Base-by-base conservation (phyloP, 1,140 invertebrate genomes). In the Zaprionus nigranus region DNA sequence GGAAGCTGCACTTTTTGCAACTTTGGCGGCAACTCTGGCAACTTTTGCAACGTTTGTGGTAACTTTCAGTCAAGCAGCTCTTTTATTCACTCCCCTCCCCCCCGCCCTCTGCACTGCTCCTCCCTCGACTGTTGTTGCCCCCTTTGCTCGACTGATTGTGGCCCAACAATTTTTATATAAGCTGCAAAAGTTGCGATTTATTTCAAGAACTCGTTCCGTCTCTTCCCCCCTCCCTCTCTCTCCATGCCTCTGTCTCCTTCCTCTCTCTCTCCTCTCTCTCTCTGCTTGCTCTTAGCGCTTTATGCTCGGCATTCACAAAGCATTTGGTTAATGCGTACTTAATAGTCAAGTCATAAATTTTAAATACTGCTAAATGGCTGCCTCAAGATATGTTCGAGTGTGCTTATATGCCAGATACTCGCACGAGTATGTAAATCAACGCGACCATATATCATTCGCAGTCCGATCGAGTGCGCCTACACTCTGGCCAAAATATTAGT, bases 301-400 rank as follows among this genome's bases (percentile, higher is more conserved):
- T 73, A 17, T 49, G 49, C 66, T 59, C 77, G 79, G 76, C 72
- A 83, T 83, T 62, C 69, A 78, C 83, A 87, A 87, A 87, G 83
- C 74, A 78, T 80, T 78, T 76, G 76, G 72, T 90, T 90, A 90
- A 90, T 90, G 79, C 86, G 82, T 80, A 90, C 85, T 90, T 90
- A 90, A 90, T 90, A 85, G 85, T 82, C 85, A 82, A 84, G 86
- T 90, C 85, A 90, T 90, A 90, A 90, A 90, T 90, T 90, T 90
- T 90, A 90, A 90, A 90, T 85, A 85, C 85, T 90, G 81, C 79
- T 90, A 90, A 90, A 90, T 88, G 84, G 85, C 81, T 75, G 85
- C 81, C 78, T 81, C 85, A 90, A 90, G 84, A 74, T 74, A 66
- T 80, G 75, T 80, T 80, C 68, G 65, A 74, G 70, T 78, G 70